These are phyloP conservation scores for Ichneumon xanthorius DNA, from an alignment of 2,888 invertebrate genomes.

Conservation along the genomic window DNA sequence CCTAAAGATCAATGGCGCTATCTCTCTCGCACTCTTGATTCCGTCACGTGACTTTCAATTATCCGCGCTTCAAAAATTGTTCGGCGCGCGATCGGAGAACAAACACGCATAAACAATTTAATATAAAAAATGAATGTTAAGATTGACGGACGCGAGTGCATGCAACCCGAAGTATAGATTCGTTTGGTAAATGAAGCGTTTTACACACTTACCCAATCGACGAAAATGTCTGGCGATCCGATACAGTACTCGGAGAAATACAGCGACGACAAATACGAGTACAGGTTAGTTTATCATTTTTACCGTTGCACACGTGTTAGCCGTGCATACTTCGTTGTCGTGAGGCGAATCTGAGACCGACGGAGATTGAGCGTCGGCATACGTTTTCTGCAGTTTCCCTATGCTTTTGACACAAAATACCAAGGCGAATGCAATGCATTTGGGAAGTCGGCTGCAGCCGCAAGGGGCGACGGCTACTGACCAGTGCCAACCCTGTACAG, in stretches of 20 bases:
- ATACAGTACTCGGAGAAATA: constrained; percentile 98
- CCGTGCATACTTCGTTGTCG: background rate
- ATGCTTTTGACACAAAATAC: no score
- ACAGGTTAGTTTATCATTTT: constrained; percentile 88
- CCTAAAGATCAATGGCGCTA: background rate
- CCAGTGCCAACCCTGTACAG: no score
- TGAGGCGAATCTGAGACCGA: background rate
- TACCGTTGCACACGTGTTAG: background rate
- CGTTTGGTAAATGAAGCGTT: constrained; percentile 51
- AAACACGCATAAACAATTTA: background rate
- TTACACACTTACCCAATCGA: constrained; percentile 15
- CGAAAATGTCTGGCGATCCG: constrained; percentile 90
- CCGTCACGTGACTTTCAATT: background rate
- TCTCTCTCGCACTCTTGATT: no score
- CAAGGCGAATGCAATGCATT: no score
- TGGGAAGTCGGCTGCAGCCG: no score
- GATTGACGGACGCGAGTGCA: background rate
- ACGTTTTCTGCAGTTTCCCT: background rate
- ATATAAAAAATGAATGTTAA: background rate
- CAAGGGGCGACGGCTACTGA: no score
- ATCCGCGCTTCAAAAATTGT: background rate
- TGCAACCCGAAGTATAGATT: background rate
- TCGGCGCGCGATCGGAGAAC: background rate
- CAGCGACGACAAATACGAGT: constrained; percentile 94
- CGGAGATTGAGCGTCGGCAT: background rate